Percentiles rank a stretch among this genome's conserved stretches.
These are phyloP conservation scores for Lepus americanus DNA, from an alignment of 2,113 vertebrate genomes.

Conservation along the genomic window DNA sequence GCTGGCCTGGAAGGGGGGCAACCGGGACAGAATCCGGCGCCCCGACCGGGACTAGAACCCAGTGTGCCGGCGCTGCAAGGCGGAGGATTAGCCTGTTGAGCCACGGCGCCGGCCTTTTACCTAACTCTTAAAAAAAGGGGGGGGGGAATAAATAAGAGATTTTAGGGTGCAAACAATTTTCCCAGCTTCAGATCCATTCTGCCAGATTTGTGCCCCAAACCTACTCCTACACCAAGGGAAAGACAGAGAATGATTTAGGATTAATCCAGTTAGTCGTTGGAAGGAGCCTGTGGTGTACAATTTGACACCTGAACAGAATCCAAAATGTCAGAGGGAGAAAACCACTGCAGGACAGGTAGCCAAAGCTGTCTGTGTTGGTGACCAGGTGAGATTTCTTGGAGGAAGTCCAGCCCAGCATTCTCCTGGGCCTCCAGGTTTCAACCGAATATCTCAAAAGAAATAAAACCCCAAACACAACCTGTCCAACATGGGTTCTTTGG, in stretches of 20 bases:
- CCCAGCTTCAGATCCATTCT: background rate
- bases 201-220: background rate
- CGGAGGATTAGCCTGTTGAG: too few species aligned
- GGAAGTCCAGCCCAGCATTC: background rate
- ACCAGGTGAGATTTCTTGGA: background rate
- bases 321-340: background rate
- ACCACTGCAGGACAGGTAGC: background rate
- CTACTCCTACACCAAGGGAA: background rate
- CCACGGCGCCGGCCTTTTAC: too few species aligned
- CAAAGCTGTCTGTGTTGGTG: background rate
- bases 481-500: background rate
- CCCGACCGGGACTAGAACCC: too few species aligned
- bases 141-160: background rate
- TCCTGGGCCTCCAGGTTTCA: background rate
- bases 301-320: background rate
- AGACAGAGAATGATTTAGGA: background rate
- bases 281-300: background rate
- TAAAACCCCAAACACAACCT: slow-evolving; percentile 2
- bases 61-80: too few species aligned
- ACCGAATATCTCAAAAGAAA: background rate
- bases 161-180: slow-evolving; percentile 1
- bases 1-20: too few species aligned
- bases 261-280: background rate
- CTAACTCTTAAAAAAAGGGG: background rate
- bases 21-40: too few species aligned